Conservation (phyloP, 2,113 vertebrate genomes). For the Gymnobelideus leadbeateri region DNA sequence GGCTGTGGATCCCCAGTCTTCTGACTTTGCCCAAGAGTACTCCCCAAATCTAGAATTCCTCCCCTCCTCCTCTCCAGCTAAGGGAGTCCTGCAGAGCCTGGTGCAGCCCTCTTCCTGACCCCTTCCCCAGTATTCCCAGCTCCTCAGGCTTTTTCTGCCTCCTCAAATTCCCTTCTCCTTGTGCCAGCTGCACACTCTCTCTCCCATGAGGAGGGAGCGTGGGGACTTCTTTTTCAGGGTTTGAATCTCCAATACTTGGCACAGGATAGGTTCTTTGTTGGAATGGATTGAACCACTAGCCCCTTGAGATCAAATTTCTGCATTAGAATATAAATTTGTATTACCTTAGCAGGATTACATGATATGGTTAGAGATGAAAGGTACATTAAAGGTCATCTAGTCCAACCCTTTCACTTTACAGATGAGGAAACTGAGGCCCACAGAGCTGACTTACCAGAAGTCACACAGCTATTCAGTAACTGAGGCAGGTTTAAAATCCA, state of each 20-base stretch:
- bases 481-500: too few relatives aligned
- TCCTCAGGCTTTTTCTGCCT: not conserved
- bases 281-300: too few relatives aligned
- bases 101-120: not conserved
- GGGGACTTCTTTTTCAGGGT: not conserved
- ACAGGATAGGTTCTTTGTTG: not conserved
- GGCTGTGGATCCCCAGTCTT: not conserved
- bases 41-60: not conserved
- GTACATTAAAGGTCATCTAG: too few relatives aligned
- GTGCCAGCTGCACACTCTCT: not conserved
- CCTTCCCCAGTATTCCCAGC: not conserved
- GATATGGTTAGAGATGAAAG: too few relatives aligned
- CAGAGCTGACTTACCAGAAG: too few relatives aligned
- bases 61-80: not conserved
- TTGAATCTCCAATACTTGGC: not conserved
- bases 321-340: too few relatives aligned
- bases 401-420: too few relatives aligned
- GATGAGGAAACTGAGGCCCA: too few relatives aligned
- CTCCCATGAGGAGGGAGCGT: not conserved
- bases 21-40: not conserved
- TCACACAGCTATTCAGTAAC: too few relatives aligned
- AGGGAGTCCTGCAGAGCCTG: not conserved
- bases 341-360: too few relatives aligned
- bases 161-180: not conserved
- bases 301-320: too few relatives aligned